phyloP scores from a whole-genome alignment of 1,140 invertebrate species.

The Latrodectus geometricus region DNA sequence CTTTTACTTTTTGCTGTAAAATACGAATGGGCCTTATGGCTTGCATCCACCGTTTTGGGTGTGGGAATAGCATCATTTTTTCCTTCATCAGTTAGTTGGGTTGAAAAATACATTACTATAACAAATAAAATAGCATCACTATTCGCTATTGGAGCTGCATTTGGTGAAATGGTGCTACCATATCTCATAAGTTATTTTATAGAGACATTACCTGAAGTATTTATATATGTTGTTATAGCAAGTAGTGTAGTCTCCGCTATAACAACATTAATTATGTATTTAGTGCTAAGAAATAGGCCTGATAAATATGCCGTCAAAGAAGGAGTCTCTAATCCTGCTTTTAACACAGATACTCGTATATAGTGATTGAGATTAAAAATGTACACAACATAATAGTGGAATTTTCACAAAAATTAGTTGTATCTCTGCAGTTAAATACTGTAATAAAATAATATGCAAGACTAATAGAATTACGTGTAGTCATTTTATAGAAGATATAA shows the following conservation, averaged over 20 bases:
- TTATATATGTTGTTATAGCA: slow-evolving; percentile 68
- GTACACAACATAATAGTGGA: too few species aligned
- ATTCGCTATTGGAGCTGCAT: slow-evolving; percentile 70
- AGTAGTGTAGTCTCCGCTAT: slow-evolving; percentile 64
- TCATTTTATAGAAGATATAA: too few species aligned
- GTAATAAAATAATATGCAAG: too few species aligned
- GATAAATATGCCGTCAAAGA: slow-evolving; percentile 34
- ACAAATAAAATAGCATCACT: slow-evolving; percentile 71
- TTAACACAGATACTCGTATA: background rate
- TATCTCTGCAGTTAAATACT: too few species aligned
- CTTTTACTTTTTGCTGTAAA: slow-evolving; percentile 67
- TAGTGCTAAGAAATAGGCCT: slow-evolving; percentile 32
- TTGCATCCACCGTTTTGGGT: slow-evolving; percentile 68
- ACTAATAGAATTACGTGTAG: too few species aligned
- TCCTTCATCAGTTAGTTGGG: slow-evolving; percentile 72
- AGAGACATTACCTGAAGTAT: slow-evolving; percentile 66
- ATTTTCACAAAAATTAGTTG: too few species aligned
- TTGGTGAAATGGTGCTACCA: slow-evolving; percentile 71
- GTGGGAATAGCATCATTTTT: slow-evolving; percentile 72
- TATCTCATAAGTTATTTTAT: slow-evolving; percentile 68
- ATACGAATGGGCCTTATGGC: slow-evolving; percentile 66
- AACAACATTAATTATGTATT: slow-evolving; percentile 65
- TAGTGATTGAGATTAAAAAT: too few species aligned
- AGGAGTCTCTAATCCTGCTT: slow-evolving; percentile 14
- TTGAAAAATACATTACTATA: slow-evolving; percentile 71